phyloP scores from a whole-genome alignment of 2,113 vertebrate species.

The Martes martes region DNA sequence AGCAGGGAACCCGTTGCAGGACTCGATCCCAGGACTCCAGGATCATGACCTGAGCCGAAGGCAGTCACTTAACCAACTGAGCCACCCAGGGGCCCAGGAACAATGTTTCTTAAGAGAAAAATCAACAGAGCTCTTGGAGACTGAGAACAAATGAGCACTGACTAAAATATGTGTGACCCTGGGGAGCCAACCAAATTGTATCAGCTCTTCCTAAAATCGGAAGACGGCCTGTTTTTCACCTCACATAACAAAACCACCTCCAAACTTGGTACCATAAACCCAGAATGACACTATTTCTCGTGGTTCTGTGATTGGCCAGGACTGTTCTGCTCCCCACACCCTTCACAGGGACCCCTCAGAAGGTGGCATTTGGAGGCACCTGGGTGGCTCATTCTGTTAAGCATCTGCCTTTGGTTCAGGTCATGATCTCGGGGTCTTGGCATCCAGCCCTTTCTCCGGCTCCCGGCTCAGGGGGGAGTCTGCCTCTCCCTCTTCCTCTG shows the following conservation, averaged over 20 bases:
- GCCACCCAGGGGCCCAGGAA: neutral
- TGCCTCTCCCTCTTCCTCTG: neutral
- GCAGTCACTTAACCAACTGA: no score
- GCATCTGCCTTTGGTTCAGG: neutral
- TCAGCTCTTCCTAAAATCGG: neutral
- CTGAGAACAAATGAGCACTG: neutral
- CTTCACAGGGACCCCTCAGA: neutral
- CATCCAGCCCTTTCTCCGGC: accelerated
- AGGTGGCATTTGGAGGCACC: accelerated
- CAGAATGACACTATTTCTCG: no score
- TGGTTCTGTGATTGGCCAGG: neutral
- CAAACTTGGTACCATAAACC: neutral
- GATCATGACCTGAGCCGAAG: no score
- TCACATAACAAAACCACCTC: neutral
- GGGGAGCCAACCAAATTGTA: neutral
- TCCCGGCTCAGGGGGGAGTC: neutral
- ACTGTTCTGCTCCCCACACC: accelerated
- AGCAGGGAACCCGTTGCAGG: no score
- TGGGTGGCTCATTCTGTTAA: neutral
- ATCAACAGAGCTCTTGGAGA: neutral
- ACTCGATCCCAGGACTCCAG: no score
- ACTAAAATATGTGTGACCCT: neutral
- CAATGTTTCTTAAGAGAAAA: neutral
- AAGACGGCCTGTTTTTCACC: neutral
- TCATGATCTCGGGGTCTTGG: neutral